Base-by-base conservation (phyloP, 2,888 invertebrate genomes). In the Mantis religiosa region DNA sequence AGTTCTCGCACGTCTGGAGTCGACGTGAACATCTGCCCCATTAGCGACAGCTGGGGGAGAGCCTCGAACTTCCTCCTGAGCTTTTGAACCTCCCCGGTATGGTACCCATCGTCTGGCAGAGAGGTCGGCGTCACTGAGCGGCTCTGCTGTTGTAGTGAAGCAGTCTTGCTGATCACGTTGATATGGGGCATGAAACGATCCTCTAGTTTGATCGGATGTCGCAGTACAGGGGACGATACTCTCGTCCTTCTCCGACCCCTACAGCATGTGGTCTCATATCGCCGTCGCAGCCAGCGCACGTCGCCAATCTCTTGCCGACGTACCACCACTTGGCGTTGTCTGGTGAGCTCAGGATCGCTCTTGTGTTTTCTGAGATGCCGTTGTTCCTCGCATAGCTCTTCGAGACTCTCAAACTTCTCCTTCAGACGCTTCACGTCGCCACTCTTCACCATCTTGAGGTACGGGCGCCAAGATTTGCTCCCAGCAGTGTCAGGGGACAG, bases 131-230 rank as follows among this genome's bases (percentile, higher is more conserved):
- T 89, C 30, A 8, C 88, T 15, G 88, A 83, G 27, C 90, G 89
- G 25, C 86, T 89, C 89, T 0, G 90, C 94, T 94, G 93, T 85
- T 95, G 94, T 71, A 97, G 93, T 0, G 95, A 94, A 0, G 97
- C 97, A 89, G 97, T 95, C 93, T 98, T 97, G 91, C 97, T 97
- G 91, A 98, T 98, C n/a, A 98, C 96, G 91, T 98, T 97, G 91
- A 98, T 97, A 92, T 97, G 97, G 0, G 98, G 97, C 97, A 98
- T 97, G 90, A 96, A 96, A 25, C 97, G 95, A 92, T 97, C 96
- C 89, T 95, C 95, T 0, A 95, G 94, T 81, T 95, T 94, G 71
- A 97, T 93, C 0, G 96, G 95, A 81, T 95, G 93, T 82, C 95
- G 94, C 14, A 95, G 95, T 87, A 96, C 95, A 0, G 97, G 96